These are phyloP conservation scores for Papio anubis DNA, from an alignment of 2,113 vertebrate genomes.

Conservation along the genomic window DNA sequence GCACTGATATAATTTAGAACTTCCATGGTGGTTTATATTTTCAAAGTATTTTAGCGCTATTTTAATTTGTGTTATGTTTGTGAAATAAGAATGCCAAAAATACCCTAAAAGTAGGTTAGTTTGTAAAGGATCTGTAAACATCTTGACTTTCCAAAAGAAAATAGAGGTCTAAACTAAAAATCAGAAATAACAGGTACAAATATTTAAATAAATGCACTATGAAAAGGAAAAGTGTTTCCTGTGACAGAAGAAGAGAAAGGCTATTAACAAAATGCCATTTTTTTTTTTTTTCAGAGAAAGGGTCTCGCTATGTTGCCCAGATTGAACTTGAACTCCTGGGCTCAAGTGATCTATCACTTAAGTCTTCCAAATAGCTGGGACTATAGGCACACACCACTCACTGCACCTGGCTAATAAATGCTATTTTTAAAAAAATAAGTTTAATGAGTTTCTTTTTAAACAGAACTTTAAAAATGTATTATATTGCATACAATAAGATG, in stretches of 20 bases:
- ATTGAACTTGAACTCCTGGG: neutral
- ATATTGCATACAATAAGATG: neutral
- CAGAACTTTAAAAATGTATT: neutral
- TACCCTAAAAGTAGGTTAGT: slow-evolving; percentile 66
- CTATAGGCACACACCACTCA: neutral
- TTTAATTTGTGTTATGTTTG: slow-evolving; percentile 66
- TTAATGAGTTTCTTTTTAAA: neutral
- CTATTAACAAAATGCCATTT: neutral
- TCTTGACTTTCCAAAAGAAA: slow-evolving; percentile 56
- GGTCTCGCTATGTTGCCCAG: neutral
- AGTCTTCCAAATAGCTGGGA: neutral
- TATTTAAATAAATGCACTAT: slow-evolving; percentile 33
- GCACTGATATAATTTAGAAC: slow-evolving; percentile 8
- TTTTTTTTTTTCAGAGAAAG: neutral
- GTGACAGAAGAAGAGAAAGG: neutral
- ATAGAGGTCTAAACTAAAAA: slow-evolving; percentile 22
- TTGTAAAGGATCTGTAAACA: slow-evolving; percentile 52
- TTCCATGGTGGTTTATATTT: slow-evolving; percentile 10
- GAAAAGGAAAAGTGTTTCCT: neutral
- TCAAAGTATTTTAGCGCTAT: slow-evolving; percentile 58
- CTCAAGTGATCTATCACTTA: neutral
- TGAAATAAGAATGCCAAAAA: slow-evolving; percentile 61
- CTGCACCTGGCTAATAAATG: neutral
- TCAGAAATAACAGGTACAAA: slow-evolving; percentile 18
- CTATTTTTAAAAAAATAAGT: too few species aligned